These are phyloP conservation scores for Xiphorhynchus elegans DNA, from an alignment of 2,113 vertebrate species.

Conservation along the genomic window DNA sequence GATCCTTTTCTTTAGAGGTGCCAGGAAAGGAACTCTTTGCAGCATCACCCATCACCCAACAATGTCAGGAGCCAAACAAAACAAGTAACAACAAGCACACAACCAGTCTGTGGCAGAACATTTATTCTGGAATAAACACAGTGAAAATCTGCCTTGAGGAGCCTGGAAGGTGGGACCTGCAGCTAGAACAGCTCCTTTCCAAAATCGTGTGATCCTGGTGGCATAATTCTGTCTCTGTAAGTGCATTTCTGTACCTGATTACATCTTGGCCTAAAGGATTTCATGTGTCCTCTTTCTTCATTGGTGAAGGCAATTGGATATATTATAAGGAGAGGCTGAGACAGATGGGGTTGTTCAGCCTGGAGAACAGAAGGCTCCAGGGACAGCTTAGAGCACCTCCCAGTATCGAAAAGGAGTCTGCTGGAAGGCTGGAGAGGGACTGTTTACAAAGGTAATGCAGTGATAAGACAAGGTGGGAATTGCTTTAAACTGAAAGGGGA, in stretches of 20 bases:
- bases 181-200: neutral
- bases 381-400: neutral
- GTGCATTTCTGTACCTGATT: neutral
- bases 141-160: neutral
- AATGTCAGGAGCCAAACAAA: neutral
- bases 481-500: neutral
- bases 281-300: neutral
- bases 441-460: neutral
- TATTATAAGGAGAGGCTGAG: neutral
- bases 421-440: neutral
- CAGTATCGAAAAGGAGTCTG: neutral
- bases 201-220: neutral
- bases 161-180: neutral
- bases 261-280: neutral
- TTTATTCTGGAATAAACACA: neutral
- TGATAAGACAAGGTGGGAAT: neutral
- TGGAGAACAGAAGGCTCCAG: neutral
- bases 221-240: neutral
- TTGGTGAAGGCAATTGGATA: neutral
- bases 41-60: neutral
- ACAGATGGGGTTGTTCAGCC: neutral
- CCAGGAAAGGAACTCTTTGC: neutral
- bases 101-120: rapidly evolving
- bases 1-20: neutral
- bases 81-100: neutral